These are phyloP conservation scores for Cettia cetti DNA, from an alignment of 2,113 vertebrate genomes.

Conservation along the genomic window DNA sequence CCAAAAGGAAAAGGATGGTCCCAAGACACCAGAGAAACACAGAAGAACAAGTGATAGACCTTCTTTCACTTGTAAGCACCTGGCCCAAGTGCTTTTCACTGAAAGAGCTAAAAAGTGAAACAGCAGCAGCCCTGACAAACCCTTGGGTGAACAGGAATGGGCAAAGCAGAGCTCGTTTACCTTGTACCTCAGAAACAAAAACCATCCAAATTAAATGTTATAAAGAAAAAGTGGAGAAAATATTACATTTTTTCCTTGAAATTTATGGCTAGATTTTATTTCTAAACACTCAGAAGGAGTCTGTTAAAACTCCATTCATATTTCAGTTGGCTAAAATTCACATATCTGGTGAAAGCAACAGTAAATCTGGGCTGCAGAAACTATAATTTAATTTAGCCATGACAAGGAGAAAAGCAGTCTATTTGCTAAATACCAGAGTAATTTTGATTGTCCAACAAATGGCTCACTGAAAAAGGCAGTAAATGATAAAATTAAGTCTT, in stretches of 20 bases:
- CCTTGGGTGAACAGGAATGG: fast-evolving
- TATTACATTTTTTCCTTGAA: not conserved
- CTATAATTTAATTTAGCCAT: not conserved
- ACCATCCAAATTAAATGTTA: not conserved
- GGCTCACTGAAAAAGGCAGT: not conserved
- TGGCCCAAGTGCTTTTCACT: not conserved
- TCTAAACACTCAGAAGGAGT: not conserved
- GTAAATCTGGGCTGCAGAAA: not conserved
- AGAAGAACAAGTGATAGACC: not conserved
- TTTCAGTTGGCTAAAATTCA: not conserved
- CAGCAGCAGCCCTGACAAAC: not conserved
- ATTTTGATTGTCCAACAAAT: not conserved
- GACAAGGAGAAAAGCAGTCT: not conserved
- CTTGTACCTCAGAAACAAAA: not conserved
- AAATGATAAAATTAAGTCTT: not conserved
- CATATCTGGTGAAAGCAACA: not conserved
- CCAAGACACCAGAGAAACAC: not conserved
- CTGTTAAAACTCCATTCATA: not conserved
- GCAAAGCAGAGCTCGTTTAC: not conserved
- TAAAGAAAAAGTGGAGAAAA: not conserved
- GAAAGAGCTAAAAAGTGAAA: not conserved
- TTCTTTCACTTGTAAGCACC: not conserved
- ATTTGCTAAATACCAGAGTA: not conserved
- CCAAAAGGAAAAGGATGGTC: not conserved
- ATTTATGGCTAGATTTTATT: not conserved